These are phyloP conservation scores for Trinorchestia longiramus DNA, from an alignment of 1,140 invertebrate genomes.

Conservation along the genomic window DNA sequence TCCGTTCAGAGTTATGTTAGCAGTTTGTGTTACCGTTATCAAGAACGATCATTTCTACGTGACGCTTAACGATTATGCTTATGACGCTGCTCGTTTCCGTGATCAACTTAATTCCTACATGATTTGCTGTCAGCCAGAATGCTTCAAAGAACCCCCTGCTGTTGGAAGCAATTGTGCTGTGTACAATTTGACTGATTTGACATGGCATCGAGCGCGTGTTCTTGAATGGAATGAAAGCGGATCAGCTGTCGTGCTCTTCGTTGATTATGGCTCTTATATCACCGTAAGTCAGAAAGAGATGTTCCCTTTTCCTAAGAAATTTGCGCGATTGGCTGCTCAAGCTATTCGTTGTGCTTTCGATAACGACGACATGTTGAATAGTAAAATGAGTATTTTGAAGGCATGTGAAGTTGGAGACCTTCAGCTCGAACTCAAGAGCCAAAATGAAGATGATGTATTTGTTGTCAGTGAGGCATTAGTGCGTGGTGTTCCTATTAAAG, in stretches of 20 bases:
- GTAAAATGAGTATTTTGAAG: not conserved
- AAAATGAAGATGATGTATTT: not conserved
- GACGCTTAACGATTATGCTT: not conserved
- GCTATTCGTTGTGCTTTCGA: not conserved
- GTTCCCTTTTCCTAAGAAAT: slow-evolving; percentile 4
- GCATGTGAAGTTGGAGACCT: not conserved
- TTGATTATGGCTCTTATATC: not conserved
- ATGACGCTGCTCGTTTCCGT: not conserved
- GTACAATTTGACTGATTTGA: not conserved
- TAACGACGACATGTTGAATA: not conserved
- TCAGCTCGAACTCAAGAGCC: not conserved
- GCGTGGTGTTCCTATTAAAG: not conserved
- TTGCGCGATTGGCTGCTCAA: not conserved
- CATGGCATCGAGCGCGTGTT: not conserved
- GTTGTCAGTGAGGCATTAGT: not conserved
- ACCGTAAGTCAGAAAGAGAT: not conserved
- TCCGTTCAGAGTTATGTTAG: not conserved
- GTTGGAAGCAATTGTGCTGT: not conserved
- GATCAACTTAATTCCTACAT: slow-evolving; percentile 16
- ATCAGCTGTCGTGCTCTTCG: not conserved
- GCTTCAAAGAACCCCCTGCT: not conserved
- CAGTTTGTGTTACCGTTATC: not conserved
- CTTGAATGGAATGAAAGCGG: not conserved
- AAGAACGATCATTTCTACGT: not conserved
- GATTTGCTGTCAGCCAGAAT: not conserved